Evolutionary conservation across 2,888 invertebrate species (phyloP).

Genomic region (Netelia melanura): DNA sequence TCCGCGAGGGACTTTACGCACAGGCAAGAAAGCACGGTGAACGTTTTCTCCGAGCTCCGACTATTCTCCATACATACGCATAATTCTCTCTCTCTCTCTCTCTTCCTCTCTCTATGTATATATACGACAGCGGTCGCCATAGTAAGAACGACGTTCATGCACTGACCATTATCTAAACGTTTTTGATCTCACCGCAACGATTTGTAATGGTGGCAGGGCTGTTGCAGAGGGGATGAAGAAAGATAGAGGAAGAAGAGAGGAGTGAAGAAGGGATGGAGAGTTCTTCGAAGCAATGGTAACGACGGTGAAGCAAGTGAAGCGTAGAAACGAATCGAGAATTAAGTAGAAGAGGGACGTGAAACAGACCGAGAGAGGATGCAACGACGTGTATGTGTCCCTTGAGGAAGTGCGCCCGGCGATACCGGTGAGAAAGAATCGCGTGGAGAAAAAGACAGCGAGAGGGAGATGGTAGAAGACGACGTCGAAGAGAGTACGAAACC

Average conservation of each 20-base stretch:
- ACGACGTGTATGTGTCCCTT: constrained; percentile 39
- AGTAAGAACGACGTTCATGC: constrained; percentile 37
- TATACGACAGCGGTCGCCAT: background rate
- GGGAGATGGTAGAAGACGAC: constrained; percentile 32
- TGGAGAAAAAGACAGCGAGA: constrained; percentile 6
- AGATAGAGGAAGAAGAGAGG: background rate
- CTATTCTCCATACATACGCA: constrained; percentile 25
- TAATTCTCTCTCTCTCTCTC: constrained; percentile 1
- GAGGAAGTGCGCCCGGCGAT: constrained; percentile 51
- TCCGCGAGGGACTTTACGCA: background rate
- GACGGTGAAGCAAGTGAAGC: constrained; percentile 1
- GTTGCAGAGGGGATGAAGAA: background rate
- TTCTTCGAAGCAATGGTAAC: constrained; percentile 58
- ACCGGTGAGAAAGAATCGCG: constrained; percentile 30
- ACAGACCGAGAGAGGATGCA: constrained; percentile 36
- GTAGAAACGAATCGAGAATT: constrained; percentile 45
- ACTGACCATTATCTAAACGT: constrained; percentile 68
- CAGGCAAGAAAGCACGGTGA: constrained; percentile 38
- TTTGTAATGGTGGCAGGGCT: constrained; percentile 71
- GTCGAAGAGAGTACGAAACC: constrained; percentile 34
- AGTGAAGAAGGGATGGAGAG: constrained; percentile 9
- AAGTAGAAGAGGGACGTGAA: constrained; percentile 55
- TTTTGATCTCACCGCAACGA: constrained; percentile 80
- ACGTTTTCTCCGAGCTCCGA: constrained; percentile 1
- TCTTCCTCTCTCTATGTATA: constrained; percentile 18